These are phyloP conservation scores for Semnornis frantzii DNA, from an alignment of 2,113 vertebrate genomes.

Conservation along the genomic window DNA sequence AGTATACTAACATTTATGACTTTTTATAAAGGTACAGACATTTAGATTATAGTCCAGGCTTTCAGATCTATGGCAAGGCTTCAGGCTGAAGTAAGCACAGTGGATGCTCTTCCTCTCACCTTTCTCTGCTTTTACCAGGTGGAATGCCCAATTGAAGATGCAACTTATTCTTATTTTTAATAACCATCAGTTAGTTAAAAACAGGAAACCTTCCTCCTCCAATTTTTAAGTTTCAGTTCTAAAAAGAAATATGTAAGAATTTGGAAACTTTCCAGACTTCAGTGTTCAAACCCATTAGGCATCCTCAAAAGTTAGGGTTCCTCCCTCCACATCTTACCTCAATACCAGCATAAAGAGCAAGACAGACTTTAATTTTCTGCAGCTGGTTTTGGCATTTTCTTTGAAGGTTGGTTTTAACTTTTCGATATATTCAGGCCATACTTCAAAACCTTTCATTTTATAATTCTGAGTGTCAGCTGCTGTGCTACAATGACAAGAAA, in stretches of 20 bases:
- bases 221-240: not conserved
- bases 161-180: not conserved
- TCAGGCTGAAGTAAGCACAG: not conserved
- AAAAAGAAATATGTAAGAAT: not conserved
- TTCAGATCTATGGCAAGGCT: not conserved
- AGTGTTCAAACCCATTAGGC: not conserved
- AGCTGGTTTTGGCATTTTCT: constrained; percentile 9
- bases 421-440: not conserved
- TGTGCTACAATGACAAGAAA: not conserved
- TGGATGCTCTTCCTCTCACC: not conserved
- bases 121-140: not conserved
- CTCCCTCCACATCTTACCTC: not conserved
- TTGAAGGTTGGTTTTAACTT: constrained; percentile 35
- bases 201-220: too few relatives aligned
- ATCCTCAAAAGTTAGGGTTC: constrained; percentile 17
- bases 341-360: constrained; percentile 7
- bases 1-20: constrained; percentile 54
- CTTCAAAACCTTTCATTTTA: not conserved
- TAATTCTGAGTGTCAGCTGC: constrained; percentile 11
- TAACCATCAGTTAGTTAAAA: not conserved
- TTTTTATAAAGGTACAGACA: constrained; percentile 32
- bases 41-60: constrained; percentile 27
- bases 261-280: not conserved
- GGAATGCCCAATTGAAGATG: not conserved
- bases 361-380: constrained; percentile 17